These are phyloP conservation scores for Eurypyga helias DNA, from an alignment of 2,113 vertebrate species.

Conservation along the genomic window DNA sequence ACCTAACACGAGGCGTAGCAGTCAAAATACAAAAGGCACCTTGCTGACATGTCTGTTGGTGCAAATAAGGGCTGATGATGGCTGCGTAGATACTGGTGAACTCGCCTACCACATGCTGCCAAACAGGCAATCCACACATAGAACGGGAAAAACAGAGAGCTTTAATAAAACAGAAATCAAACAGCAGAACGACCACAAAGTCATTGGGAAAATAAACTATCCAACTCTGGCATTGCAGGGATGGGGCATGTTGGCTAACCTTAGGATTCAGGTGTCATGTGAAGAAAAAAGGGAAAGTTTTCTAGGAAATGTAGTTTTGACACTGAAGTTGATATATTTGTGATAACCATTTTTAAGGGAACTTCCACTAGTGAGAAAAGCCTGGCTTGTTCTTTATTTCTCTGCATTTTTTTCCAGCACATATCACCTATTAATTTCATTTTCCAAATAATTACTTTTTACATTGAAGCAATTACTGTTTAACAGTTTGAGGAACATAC, in stretches of 20 bases:
- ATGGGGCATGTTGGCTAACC: neutral
- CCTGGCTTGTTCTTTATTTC: neutral
- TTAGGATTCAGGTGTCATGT: neutral
- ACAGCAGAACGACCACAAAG: neutral
- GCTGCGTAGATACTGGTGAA: accelerated
- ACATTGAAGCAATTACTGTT: neutral
- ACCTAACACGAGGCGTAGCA: neutral
- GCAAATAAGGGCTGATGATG: neutral
- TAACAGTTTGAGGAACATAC: neutral
- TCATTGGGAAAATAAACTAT: neutral
- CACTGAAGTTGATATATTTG: accelerated
- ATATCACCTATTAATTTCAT: neutral
- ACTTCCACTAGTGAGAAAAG: neutral
- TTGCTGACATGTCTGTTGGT: accelerated
- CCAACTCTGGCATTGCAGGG: neutral
- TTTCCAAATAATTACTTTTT: neutral
- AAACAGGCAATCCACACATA: neutral
- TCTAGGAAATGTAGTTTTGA: neutral
- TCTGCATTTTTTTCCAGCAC: neutral
- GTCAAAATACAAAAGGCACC: neutral
- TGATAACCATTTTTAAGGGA: neutral
- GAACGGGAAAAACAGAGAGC: neutral
- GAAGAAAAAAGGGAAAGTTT: neutral
- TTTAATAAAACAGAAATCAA: neutral
- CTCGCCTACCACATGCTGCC: accelerated